Base-by-base conservation (phyloP, 2,113 vertebrate species). In the Hippolais icterina region DNA sequence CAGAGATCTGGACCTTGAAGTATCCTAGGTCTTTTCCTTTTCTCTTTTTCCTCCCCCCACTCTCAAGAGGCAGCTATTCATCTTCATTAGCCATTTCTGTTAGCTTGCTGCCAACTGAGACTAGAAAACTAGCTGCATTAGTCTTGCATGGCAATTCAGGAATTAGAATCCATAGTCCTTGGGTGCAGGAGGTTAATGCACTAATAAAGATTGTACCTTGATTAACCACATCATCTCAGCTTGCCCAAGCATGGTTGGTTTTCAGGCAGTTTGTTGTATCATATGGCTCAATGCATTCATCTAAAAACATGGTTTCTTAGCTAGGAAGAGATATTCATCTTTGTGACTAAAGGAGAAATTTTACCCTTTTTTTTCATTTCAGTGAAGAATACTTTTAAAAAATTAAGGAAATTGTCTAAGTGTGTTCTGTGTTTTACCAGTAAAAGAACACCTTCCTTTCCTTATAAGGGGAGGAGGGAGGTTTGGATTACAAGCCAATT, bases 51-150 rank as follows among this genome's bases (percentile, higher is more conserved):
- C 87, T 94, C 72, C 90, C 76, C 76, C 60, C 17, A 14, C 57
- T 97, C 95, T 93, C 93, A 89, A 93, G 94, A 95, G 93, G 77
- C 81, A 92, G 56, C 63, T 59, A 96, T 93, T 94, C 87, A 78
- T 97, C 91, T 97, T 96, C 95, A 97, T 97, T 97, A 96, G 89
- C 85, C 59, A 93, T 89, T 96, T 97, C 89, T 93, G 95, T 95
- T 93, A 93, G 94, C 90, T 93, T 91, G 83, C 87, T 95, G 94
- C 92, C 94, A 94, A 87, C 75, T 90, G 93, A 87, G 83, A 64
- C 61, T 59, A n/a, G 75, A 89, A 96, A 97, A 96, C 96, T 94
- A 89, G 90, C 90, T 92, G 94, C 92, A 96, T 97, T 96, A 93
- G 92, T 95, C 90, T 97, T 93, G 95, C 95, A 94, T 96, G 85